Evolutionary conservation across 2,113 vertebrate genomes (phyloP), one percentile per base, ranked within the genome.

Genomic region (Gadus macrocephalus): DNA sequence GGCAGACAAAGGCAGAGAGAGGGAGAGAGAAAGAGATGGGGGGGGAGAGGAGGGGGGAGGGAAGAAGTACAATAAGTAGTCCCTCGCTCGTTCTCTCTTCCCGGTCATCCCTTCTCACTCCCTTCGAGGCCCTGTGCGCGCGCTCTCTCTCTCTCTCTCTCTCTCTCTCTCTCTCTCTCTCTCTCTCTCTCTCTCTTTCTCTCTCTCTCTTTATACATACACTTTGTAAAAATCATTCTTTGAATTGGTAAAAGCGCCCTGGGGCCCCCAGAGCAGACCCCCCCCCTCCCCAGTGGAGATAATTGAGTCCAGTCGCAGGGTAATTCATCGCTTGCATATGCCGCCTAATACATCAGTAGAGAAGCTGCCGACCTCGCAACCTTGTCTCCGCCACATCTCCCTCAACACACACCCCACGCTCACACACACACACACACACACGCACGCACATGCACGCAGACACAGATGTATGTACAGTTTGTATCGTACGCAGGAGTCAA

Each of bases 281-380:
- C 94, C 35, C 16, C 60, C 16, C 15, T 35, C 65, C 56, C 64
- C 53, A 92, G 91, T 93, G 91, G 93, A 93, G 94, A 96, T 98
- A 98, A 98, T 98, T 98, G 96, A 98, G 94, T 98, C 93, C 92
- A 92, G 91, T 95, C 95, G 94, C 93, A 94, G 94, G 94, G 94
- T 96, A 96, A 97, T 97, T 96, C 96, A 97, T 97, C 93, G 94
- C 94, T 95, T 96, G 96, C 95, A 98, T 98, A 97, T 97, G 94
- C 94, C 91, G 91, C 91, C 93, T 94, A 94, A 95, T 95, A 94
- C 93, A 95, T 95, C 94, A 95, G 92, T 83, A 89, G 91, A 89
- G 90, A 92, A 88, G 92, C 88, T 25, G 89, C 85, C 77, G 83
- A 89, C 87, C 86, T 84, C 79, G 70, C 88, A 86, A 87, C 90